Conservation (phyloP, 2,888 invertebrate genomes). For the Leucania comma region DNA sequence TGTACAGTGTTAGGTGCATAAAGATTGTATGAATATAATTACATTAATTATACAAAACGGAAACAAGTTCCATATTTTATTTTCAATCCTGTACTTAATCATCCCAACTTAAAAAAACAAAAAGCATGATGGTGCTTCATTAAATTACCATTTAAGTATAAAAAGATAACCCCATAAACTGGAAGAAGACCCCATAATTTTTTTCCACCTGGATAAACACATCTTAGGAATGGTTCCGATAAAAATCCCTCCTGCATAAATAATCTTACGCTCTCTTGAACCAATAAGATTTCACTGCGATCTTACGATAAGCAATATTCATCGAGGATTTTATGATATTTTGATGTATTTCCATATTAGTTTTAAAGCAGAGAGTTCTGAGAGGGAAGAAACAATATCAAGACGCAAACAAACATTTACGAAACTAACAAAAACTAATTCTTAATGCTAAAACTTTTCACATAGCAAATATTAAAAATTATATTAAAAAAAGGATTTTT, state of each 20-base stretch:
- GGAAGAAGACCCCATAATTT: constrained; percentile 53
- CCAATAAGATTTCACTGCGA: constrained; percentile 50
- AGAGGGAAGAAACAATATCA: not conserved
- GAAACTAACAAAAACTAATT: no score
- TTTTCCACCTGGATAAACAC: constrained; percentile 61
- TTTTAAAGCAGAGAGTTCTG: constrained; percentile 14
- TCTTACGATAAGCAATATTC: constrained; percentile 50
- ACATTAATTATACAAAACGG: no score
- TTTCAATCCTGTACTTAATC: constrained; percentile 3
- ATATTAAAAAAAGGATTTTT: no score
- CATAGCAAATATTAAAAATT: no score
- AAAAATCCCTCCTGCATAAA: constrained; percentile 56
- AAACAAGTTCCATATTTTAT: not conserved
- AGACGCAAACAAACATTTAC: not conserved
- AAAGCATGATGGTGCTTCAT: constrained; percentile 24
- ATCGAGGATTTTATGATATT: constrained; percentile 48
- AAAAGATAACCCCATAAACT: constrained; percentile 50
- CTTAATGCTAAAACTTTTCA: no score
- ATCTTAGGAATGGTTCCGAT: constrained; percentile 57
- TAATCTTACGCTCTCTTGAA: constrained; percentile 61
- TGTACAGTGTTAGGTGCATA: no score
- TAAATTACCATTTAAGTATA: constrained; percentile 40
- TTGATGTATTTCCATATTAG: constrained; percentile 42
- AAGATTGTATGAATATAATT: no score
- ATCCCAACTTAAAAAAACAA: constrained; percentile 26